phyloP scores from a whole-genome alignment of 2,888 invertebrate genomes.

The Ichneumoninae sp. region DNA sequence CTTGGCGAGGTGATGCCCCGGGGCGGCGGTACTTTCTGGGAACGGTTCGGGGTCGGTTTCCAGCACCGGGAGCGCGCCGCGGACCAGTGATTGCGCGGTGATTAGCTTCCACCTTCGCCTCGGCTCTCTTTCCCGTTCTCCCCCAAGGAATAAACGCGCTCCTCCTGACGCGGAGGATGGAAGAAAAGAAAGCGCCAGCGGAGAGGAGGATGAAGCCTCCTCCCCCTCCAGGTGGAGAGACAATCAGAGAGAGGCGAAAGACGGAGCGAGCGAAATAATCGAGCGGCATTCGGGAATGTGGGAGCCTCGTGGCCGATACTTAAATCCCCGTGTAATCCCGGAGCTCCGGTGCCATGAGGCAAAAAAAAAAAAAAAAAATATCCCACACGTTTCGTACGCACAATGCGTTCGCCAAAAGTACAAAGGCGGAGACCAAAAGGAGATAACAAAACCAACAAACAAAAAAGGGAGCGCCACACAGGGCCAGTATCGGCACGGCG shows the following conservation, averaged over 20 bases:
- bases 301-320: slow-evolving; percentile 61
- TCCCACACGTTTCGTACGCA: background rate
- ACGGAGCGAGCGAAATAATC: slow-evolving; percentile 62
- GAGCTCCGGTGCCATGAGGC: background rate
- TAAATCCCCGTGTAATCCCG: slow-evolving; percentile 10
- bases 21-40: slow-evolving; percentile 74
- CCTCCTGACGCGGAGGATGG: slow-evolving; percentile 14
- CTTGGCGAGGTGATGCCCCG: slow-evolving; percentile 72
- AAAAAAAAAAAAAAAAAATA: slow-evolving; percentile 5
- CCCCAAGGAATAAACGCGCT: slow-evolving; percentile 57
- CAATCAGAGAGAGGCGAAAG: slow-evolving; percentile 45
- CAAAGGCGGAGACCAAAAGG: slow-evolving; percentile 8
- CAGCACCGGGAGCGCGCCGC: slow-evolving; percentile 75
- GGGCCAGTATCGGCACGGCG: background rate
- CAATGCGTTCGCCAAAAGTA: slow-evolving; percentile 49
- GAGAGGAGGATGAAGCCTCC: background rate
- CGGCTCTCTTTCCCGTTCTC: slow-evolving; percentile 51
- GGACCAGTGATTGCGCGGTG: slow-evolving; percentile 79
- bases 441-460: background rate
- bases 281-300: slow-evolving; percentile 64
- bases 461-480: slow-evolving; percentile 16
- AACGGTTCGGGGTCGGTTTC: slow-evolving; percentile 65
- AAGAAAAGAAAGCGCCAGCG: slow-evolving; percentile 23
- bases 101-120: slow-evolving; percentile 81
- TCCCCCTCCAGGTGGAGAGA: slow-evolving; percentile 23